Conservation (phyloP, 2,888 invertebrate genomes). For the Melitaea athalia region DNA sequence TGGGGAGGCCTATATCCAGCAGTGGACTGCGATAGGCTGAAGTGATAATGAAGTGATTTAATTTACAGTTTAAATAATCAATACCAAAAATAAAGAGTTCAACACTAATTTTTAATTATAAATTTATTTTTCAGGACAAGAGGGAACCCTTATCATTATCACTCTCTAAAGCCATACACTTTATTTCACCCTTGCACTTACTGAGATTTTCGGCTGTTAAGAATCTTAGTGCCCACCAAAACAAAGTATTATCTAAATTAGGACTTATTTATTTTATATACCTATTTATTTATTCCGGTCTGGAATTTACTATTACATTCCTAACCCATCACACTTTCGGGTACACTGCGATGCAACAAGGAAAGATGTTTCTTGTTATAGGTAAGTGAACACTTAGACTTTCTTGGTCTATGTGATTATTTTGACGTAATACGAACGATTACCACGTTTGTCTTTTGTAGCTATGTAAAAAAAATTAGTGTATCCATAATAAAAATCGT, state of each 20-base stretch:
- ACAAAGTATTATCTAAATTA: conserved; percentile 84
- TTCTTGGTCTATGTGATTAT: too few relatives aligned
- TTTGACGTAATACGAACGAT: too few relatives aligned
- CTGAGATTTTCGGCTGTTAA: conserved; percentile 86
- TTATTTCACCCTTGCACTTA: conserved; percentile 71
- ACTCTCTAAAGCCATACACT: conserved; percentile 83
- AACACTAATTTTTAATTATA: too few relatives aligned
- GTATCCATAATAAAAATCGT: too few relatives aligned
- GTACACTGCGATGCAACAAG: conserved; percentile 97
- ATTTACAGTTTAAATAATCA: too few relatives aligned
- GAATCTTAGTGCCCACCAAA: conserved; percentile 83
- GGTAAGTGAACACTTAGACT: conserved; percentile 76
- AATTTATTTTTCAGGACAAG: conserved; percentile 81
- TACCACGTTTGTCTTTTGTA: too few relatives aligned
- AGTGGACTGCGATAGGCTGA: too few relatives aligned
- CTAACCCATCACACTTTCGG: conserved; percentile 95
- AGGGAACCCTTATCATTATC: conserved; percentile 86
- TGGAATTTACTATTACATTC: conserved; percentile 98
- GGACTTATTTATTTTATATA: conserved; percentile 94
- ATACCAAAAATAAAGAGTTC: neutral
- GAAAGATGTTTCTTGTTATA: conserved; percentile 97
- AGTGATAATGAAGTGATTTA: too few relatives aligned
- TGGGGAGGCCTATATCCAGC: too few relatives aligned
- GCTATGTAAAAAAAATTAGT: too few relatives aligned
- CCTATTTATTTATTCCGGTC: conserved; percentile 96